Percentiles rank a stretch among this genome's conserved stretches.
phyloP scores from a whole-genome alignment of 2,797 vertebrate genomes.

The Cossypha dichroa region DNA sequence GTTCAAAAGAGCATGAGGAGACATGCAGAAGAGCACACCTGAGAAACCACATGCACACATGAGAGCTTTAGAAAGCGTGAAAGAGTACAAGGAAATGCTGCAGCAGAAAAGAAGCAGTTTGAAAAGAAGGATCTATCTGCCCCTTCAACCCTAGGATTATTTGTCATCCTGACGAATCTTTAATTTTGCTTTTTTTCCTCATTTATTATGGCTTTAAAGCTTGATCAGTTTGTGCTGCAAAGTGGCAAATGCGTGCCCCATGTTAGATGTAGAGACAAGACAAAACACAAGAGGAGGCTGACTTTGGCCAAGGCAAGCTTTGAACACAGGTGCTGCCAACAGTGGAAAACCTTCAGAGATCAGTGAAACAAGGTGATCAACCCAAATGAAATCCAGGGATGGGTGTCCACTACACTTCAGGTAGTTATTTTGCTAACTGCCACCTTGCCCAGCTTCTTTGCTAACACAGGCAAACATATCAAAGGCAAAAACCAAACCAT shows the following conservation, averaged over 20 bases:
- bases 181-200: background rate
- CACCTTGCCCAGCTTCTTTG: background rate
- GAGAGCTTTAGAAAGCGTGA: background rate
- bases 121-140: background rate
- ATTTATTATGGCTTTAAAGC: background rate
- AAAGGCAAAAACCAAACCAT: background rate
- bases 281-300: background rate
- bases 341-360: background rate
- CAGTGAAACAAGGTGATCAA: background rate
- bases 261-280: background rate
- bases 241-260: background rate
- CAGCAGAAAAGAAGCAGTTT: background rate
- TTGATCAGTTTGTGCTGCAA: background rate
- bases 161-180: background rate
- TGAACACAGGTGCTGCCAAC: background rate
- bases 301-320: background rate
- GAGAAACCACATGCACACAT: fast-evolving
- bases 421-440: background rate
- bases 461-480: background rate
- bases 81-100: background rate
- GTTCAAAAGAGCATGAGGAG: background rate
- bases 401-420: background rate
- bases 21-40: fast-evolving
- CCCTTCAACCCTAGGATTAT: background rate
- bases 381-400: background rate